phyloP scores from a whole-genome alignment of 2,797 vertebrate species.

The Varecia variegata region DNA sequence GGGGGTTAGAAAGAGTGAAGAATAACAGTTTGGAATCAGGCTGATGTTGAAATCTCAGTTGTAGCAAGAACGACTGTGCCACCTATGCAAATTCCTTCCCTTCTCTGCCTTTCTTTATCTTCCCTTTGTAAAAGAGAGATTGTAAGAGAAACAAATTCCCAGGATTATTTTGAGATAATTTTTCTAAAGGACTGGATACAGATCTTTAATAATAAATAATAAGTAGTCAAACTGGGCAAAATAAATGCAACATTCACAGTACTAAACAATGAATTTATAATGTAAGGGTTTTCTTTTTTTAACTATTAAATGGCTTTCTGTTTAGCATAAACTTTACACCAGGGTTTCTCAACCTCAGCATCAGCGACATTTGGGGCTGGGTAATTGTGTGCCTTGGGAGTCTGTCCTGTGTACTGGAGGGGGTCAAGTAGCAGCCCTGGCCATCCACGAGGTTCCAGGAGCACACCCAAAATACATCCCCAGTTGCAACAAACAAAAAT shows the following conservation, averaged over 20 bases:
- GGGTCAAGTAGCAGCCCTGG: background rate
- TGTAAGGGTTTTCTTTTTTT: background rate
- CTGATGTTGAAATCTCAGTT: background rate
- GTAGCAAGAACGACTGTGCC: fast-evolving
- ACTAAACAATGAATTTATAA: background rate
- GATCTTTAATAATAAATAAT: background rate
- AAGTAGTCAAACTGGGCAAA: background rate
- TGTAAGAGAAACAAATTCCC: too few species aligned
- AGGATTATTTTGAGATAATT: background rate
- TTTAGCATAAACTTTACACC: background rate
- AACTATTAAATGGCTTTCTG: background rate
- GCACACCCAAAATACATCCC: background rate
- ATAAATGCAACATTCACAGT: background rate
- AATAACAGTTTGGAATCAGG: background rate
- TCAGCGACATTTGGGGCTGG: too few species aligned
- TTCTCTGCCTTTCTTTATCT: background rate
- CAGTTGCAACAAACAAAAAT: background rate
- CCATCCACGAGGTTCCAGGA: background rate
- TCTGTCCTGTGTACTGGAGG: too few species aligned
- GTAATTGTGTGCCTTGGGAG: background rate
- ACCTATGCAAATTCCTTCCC: background rate
- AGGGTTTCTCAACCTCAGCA: background rate
- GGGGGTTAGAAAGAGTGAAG: background rate
- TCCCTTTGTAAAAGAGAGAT: background rate
- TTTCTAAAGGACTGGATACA: background rate